Conservation (phyloP, 2,888 invertebrate genomes). For the Bellardia pandia region DNA sequence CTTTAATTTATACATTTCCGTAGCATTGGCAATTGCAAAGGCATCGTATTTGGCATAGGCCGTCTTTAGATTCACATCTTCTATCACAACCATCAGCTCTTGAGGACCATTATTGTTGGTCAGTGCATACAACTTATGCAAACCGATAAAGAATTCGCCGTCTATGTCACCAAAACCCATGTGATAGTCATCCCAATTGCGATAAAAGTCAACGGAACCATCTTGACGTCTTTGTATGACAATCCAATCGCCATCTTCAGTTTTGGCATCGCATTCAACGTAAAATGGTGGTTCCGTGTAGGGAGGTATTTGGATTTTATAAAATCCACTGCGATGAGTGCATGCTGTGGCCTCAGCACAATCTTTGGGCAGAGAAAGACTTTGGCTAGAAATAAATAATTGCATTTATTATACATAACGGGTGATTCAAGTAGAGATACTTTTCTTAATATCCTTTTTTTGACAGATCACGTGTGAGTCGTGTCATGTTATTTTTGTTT, state of each 20-base stretch:
- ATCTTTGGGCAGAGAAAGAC: neutral
- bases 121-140: slow-evolving; percentile 87
- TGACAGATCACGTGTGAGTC: too few relatives aligned
- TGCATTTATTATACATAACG: neutral
- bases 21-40: slow-evolving; percentile 88
- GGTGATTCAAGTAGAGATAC: too few relatives aligned
- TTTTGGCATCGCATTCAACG: slow-evolving; percentile 27
- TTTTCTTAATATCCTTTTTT: too few relatives aligned
- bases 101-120: slow-evolving; percentile 82
- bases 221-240: slow-evolving; percentile 88
- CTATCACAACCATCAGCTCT: slow-evolving; percentile 87
- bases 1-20: slow-evolving; percentile 87
- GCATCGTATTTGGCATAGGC: slow-evolving; percentile 87
- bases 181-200: slow-evolving; percentile 88
- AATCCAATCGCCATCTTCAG: slow-evolving; percentile 87
- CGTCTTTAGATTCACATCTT: slow-evolving; percentile 86
- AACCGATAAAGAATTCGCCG: slow-evolving; percentile 89
- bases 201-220: slow-evolving; percentile 88
- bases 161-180: slow-evolving; percentile 88
- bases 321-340: slow-evolving; percentile 30
- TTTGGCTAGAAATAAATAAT: neutral
- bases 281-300: slow-evolving; percentile 1
- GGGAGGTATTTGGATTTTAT: slow-evolving; percentile 3
- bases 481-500: too few relatives aligned
- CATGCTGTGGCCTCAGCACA: slow-evolving; percentile 35